phyloP scores from a whole-genome alignment of 2,888 invertebrate genomes.

The Chalcis sispes region DNA sequence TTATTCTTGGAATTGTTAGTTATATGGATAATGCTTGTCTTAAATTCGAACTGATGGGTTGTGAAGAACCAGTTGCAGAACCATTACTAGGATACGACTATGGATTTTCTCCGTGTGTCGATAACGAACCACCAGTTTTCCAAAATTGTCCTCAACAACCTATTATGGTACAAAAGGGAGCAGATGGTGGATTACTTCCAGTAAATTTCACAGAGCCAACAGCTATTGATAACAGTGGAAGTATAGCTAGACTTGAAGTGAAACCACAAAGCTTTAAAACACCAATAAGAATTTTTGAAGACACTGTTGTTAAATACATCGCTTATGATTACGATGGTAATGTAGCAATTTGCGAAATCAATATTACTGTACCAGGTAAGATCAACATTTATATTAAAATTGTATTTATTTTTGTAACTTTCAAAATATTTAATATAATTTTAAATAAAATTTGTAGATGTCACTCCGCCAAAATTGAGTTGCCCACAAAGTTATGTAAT shows the following conservation, averaged over 20 bases:
- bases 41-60: slow-evolving; percentile 97
- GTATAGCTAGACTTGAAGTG: slow-evolving; percentile 93
- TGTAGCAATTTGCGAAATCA: slow-evolving; percentile 97
- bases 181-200: slow-evolving; percentile 91
- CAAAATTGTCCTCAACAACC: slow-evolving; percentile 97
- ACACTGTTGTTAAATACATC: slow-evolving; percentile 94
- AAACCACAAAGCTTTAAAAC: slow-evolving; percentile 94
- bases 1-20: slow-evolving; percentile 95
- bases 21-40: slow-evolving; percentile 98
- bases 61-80: slow-evolving; percentile 89
- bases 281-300: slow-evolving; percentile 91
- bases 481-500: slow-evolving; percentile 97
- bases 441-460: slow-evolving; percentile 78
- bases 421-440: too few relatives aligned
- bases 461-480: slow-evolving; percentile 91
- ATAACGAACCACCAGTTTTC: slow-evolving; percentile 97
- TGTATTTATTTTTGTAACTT: neutral
- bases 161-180: slow-evolving; percentile 91
- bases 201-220: slow-evolving; percentile 96
- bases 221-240: slow-evolving; percentile 96
- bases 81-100: slow-evolving; percentile 94
- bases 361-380: slow-evolving; percentile 90
- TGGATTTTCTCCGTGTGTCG: slow-evolving; percentile 95
- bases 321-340: slow-evolving; percentile 99
- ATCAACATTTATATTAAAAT: slow-evolving; percentile 29